Conservation (phyloP, 2,113 vertebrate species). For the Ifrita kowaldi region DNA sequence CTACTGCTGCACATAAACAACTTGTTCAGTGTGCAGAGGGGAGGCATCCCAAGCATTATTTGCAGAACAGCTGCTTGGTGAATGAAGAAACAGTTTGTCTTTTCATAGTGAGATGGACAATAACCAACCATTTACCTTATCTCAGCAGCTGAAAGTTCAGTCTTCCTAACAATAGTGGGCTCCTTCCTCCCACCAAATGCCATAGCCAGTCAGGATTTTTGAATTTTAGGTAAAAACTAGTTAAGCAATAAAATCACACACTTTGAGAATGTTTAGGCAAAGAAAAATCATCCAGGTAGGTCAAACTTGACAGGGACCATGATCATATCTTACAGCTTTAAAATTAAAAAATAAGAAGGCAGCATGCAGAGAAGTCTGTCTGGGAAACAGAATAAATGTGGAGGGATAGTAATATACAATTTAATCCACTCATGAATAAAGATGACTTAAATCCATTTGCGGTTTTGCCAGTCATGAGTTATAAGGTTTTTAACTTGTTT, state of each 20-base stretch:
- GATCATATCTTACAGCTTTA: slow-evolving; percentile 32
- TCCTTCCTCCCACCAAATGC: neutral
- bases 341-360: slow-evolving; percentile 68
- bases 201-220: neutral
- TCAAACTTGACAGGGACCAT: slow-evolving; percentile 35
- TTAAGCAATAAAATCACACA: slow-evolving; percentile 55
- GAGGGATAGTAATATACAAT: slow-evolving; percentile 52
- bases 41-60: neutral
- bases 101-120: neutral
- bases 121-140: neutral
- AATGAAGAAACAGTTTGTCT: neutral
- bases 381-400: slow-evolving; percentile 64
- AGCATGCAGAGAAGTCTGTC: slow-evolving; percentile 35
- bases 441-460: slow-evolving; percentile 70
- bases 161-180: neutral
- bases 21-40: neutral
- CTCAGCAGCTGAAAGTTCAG: neutral
- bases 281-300: slow-evolving; percentile 54
- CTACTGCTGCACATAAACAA: neutral
- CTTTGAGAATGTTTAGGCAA: neutral
- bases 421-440: slow-evolving; percentile 77
- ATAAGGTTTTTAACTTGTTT: slow-evolving; percentile 69
- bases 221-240: slow-evolving; percentile 6
- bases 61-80: neutral
- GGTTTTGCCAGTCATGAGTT: slow-evolving; percentile 70